Evolutionary conservation across 2,113 vertebrate genomes (phyloP).

Genomic region (Pundamilia nyererei): DNA sequence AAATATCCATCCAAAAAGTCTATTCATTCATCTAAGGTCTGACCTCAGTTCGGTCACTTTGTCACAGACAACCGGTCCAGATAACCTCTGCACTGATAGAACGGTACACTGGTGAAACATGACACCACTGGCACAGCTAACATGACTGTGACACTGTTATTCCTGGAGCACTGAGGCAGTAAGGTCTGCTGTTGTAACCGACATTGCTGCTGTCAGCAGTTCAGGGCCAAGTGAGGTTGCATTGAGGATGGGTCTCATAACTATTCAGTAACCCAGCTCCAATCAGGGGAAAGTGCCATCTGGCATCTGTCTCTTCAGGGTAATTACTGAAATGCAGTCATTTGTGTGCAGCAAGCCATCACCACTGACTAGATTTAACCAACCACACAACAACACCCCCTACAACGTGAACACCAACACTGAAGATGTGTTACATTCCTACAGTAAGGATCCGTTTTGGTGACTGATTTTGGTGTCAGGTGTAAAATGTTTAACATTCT

Average conservation of each 20-base stretch:
- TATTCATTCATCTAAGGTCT: neutral
- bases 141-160: slow-evolving; percentile 29
- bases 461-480: neutral
- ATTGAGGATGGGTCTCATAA: neutral
- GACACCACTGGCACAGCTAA: slow-evolving; percentile 23
- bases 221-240: neutral
- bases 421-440: neutral
- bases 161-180: neutral
- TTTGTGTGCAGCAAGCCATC: slow-evolving; percentile 8
- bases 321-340: slow-evolving; percentile 42
- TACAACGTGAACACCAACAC: neutral
- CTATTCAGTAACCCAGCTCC: neutral
- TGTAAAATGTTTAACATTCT: neutral
- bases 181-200: neutral
- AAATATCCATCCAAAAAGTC: neutral
- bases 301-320: slow-evolving; percentile 16
- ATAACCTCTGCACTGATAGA: slow-evolving; percentile 57
- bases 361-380: neutral
- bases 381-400: neutral
- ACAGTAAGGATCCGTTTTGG: neutral
- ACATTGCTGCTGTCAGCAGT: slow-evolving; percentile 4
- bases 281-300: slow-evolving; percentile 23
- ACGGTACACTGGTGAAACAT: slow-evolving; percentile 35
- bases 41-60: slow-evolving; percentile 14
- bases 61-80: slow-evolving; percentile 41